Conservation (phyloP, 35 echinoderm and acorn worm species). For the Apostichopus parvimensis region DNA sequence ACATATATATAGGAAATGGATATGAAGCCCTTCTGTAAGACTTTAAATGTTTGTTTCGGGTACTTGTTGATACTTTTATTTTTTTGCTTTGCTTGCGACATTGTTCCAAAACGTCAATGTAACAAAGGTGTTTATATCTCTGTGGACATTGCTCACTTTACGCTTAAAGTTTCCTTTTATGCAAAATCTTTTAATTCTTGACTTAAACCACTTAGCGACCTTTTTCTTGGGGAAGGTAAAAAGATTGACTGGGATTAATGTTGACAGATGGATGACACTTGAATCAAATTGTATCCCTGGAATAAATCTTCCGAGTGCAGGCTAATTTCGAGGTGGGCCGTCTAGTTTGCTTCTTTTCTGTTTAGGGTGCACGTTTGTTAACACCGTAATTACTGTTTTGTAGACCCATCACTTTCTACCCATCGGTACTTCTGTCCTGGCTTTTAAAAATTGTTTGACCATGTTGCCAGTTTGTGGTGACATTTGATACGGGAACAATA, state of each 20-base stretch:
- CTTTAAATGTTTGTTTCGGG: not conserved
- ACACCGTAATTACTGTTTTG: not conserved
- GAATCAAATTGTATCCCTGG: conserved; percentile 2
- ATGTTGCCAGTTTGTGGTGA: not conserved
- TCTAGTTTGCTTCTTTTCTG: not conserved
- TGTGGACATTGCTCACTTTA: not conserved
- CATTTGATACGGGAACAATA: not conserved
- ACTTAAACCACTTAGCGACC: conserved; percentile 33
- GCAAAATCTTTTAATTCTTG: conserved; percentile 20
- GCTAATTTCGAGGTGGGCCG: conserved; percentile 30
- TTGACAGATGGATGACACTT: not conserved
- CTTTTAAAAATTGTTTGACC: not conserved
- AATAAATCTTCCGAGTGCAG: not conserved
- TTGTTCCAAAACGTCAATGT: not conserved
- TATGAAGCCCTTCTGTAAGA: not conserved
- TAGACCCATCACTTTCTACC: not conserved
- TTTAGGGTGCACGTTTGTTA: not conserved
- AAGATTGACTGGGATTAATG: conserved; percentile 2
- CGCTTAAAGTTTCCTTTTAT: conserved; percentile 9
- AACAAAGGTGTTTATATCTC: conserved; percentile 25
- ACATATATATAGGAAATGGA: not conserved
- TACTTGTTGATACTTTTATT: not conserved
- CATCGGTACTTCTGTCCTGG: not conserved
- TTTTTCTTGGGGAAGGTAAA: not conserved
- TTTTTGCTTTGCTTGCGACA: not conserved